A percentile compares a stretch with the other conserved stretches of the same genome.
These are phyloP conservation scores for Piaya cayana DNA, from an alignment of 2,113 vertebrate genomes.

Conservation along the genomic window DNA sequence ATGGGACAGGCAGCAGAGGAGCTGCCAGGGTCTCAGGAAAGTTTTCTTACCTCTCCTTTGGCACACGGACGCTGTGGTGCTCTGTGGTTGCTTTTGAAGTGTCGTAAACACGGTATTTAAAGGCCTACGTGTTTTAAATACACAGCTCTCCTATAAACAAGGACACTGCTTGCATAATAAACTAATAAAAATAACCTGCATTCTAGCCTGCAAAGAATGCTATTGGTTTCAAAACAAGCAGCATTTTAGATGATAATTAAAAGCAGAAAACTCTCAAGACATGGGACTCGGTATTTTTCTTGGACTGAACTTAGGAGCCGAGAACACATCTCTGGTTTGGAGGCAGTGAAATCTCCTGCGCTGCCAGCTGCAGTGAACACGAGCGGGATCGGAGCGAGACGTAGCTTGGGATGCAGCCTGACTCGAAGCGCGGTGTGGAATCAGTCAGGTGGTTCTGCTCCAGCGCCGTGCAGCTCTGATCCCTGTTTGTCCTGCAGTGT, in stretches of 20 bases:
- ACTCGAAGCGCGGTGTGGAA: not conserved
- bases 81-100: not conserved
- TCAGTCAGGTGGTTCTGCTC: fast-evolving
- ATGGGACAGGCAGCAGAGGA: not conserved
- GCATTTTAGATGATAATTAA: slow-evolving; percentile 63
- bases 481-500: fast-evolving
- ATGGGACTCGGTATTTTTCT: slow-evolving; percentile 57
- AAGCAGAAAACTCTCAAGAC: slow-evolving; percentile 63
- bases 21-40: not conserved
- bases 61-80: not conserved
- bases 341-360: slow-evolving; percentile 19
- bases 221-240: slow-evolving; percentile 66
- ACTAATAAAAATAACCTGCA: slow-evolving; percentile 73
- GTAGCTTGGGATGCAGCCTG: not conserved
- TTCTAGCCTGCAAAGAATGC: slow-evolving; percentile 67
- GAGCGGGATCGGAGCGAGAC: not conserved
- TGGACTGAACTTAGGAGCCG: slow-evolving; percentile 16
- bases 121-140: slow-evolving; percentile 41
- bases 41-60: not conserved
- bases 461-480: fast-evolving
- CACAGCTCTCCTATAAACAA: slow-evolving; percentile 60
- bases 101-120: slow-evolving; percentile 39
- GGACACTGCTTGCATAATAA: slow-evolving; percentile 66
- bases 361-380: not conserved
- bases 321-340: slow-evolving; percentile 33